phyloP scores from a whole-genome alignment of 2,888 invertebrate species.

The Coronaproctus castanopsis region DNA sequence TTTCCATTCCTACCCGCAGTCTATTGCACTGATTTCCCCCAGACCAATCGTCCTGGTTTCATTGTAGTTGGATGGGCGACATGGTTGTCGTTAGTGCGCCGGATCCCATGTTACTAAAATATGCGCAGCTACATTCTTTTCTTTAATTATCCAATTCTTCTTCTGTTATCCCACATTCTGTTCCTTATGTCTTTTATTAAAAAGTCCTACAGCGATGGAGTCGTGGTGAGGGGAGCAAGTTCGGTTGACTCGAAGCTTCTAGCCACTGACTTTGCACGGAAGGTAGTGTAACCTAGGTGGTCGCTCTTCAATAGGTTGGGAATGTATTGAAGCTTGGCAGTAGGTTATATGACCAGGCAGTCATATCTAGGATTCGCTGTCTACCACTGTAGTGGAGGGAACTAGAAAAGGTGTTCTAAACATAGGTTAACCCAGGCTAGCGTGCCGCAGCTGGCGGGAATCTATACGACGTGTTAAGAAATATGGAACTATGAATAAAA shows the following conservation, averaged over 20 bases:
- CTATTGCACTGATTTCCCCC: too few relatives aligned
- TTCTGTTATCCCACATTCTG: not conserved
- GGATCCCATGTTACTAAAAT: not conserved
- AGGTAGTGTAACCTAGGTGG: not conserved
- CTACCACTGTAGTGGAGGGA: not conserved
- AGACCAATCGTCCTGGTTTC: too few relatives aligned
- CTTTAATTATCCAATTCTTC: not conserved
- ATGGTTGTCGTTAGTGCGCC: not conserved
- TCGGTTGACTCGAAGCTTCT: not conserved
- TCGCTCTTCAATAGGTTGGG: not conserved
- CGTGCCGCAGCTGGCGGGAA: not conserved
- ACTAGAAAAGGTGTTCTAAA: not conserved
- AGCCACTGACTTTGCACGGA: not conserved
- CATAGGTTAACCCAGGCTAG: not conserved
- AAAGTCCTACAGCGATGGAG: not conserved
- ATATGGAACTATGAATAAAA: not conserved
- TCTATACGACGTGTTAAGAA: not conserved
- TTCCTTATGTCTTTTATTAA: not conserved
- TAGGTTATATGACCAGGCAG: not conserved
- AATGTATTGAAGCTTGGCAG: not conserved
- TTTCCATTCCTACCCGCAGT: too few relatives aligned
- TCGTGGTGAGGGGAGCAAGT: not conserved
- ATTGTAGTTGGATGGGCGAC: not conserved
- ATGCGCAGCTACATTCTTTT: not conserved
- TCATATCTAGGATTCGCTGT: too few relatives aligned